Conservation (phyloP, 2,113 vertebrate species). For the Ophiodon elongatus region DNA sequence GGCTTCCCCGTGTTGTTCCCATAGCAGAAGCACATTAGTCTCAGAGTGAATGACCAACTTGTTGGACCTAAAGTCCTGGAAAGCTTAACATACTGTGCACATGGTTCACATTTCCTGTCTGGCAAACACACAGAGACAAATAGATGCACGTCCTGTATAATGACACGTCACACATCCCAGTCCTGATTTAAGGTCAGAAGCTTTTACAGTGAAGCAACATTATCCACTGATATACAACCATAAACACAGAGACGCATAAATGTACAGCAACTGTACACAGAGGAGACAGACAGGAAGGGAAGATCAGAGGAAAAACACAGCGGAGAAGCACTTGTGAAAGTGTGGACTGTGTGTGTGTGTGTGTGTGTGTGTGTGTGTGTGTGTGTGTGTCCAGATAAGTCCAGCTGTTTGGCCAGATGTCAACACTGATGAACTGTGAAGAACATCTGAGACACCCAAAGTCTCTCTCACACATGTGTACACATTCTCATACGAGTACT, state of each 20-base stretch:
- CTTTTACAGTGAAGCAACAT: constrained; percentile 21
- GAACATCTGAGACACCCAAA: constrained; percentile 77
- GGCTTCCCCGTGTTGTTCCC: constrained; percentile 35
- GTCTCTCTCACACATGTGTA: constrained; percentile 43
- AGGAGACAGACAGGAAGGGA: neutral
- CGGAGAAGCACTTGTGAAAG: constrained; percentile 36
- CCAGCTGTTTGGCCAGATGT: constrained; percentile 85
- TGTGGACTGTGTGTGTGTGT: constrained; percentile 35
- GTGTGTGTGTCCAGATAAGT: constrained; percentile 53
- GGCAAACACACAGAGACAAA: constrained; percentile 42
- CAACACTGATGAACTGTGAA: constrained; percentile 77
- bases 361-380: constrained; percentile 49
- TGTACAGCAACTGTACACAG: constrained; percentile 12
- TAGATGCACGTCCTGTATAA: constrained; percentile 8
- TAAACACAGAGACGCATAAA: constrained; percentile 22
- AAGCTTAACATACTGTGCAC: constrained; percentile 52
- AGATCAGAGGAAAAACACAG: constrained; percentile 1
- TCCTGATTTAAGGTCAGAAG: neutral
- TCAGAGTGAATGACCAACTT: constrained; percentile 26
- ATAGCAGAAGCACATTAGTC: constrained; percentile 36
- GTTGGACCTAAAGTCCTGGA: constrained; percentile 48
- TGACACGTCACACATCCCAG: constrained; percentile 11
- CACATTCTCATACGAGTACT: constrained; percentile 53
- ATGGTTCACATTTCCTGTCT: constrained; percentile 74
- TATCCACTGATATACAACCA: neutral